These are phyloP conservation scores for Forpus xanthops DNA, from an alignment of 2,797 vertebrate species.

Conservation along the genomic window DNA sequence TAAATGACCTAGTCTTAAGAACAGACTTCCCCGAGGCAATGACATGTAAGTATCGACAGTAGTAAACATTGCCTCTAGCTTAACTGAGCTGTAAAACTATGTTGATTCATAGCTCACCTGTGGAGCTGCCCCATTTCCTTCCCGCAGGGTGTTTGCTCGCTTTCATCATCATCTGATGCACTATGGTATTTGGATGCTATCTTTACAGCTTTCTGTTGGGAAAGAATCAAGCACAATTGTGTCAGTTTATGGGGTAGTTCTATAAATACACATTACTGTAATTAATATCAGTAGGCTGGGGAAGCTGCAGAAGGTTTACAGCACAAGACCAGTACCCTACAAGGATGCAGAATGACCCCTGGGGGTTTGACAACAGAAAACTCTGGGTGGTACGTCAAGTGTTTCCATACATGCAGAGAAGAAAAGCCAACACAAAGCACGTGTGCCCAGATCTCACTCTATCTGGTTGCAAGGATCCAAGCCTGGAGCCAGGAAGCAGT, in stretches of 20 bases:
- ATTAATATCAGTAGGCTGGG: fast-evolving
- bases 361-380: neutral
- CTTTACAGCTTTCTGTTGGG: conserved; percentile 86
- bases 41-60: neutral
- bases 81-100: neutral
- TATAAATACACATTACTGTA: neutral
- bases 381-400: fast-evolving
- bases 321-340: neutral
- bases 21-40: neutral
- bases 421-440: neutral
- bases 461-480: neutral
- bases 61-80: neutral
- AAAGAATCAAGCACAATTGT: conserved; percentile 6
- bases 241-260: neutral
- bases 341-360: neutral
- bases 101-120: conserved; percentile 77
- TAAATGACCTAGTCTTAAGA: neutral
- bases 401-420: neutral
- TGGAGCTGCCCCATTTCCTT: conserved; percentile 84
- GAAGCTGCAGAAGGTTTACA: neutral
- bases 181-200: conserved; percentile 84
- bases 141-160: conserved; percentile 78
- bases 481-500: neutral
- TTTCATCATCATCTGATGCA: conserved; percentile 87
- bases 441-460: neutral